A percentile compares a stretch with the other conserved stretches of the same genome.
Evolutionary conservation across 2,797 vertebrate species (phyloP).

Genomic region (Sphenopsis melanotis): DNA sequence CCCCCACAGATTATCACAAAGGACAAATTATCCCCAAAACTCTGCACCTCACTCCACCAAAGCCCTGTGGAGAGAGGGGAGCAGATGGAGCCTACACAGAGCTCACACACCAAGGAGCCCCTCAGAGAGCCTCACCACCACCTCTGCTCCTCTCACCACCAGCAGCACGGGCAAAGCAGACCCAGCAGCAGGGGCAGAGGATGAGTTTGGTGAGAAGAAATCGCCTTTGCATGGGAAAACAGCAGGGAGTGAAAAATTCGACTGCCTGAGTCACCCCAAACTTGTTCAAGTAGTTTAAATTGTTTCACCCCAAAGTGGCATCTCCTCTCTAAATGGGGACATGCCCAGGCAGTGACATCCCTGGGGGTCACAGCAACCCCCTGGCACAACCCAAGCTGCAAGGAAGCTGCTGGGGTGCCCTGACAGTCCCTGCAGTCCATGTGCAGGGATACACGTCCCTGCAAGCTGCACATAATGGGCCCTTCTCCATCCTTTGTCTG

Average conservation of each 20-base stretch:
- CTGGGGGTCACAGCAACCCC: not conserved
- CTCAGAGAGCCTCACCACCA: not conserved
- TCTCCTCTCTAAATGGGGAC: not conserved
- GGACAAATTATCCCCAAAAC: not conserved
- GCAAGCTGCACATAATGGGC: not conserved
- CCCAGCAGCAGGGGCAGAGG: not conserved
- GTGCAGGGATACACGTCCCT: not conserved
- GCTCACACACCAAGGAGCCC: not conserved
- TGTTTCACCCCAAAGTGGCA: not conserved
- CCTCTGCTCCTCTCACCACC: not conserved
- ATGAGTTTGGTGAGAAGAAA: not conserved
- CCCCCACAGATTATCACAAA: not conserved
- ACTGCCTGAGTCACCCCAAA: rapidly evolving
- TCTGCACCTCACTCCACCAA: not conserved
- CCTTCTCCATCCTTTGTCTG: not conserved
- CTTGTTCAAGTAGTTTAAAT: not conserved
- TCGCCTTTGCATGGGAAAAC: not conserved
- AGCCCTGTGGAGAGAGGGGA: not conserved
- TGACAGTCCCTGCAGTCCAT: not conserved
- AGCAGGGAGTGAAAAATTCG: rapidly evolving
- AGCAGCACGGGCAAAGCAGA: rapidly evolving
- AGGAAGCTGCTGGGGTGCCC: not conserved
- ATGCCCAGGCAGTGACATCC: not conserved
- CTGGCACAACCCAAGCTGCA: not conserved
- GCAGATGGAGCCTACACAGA: not conserved